Conservation (phyloP, 2,113 vertebrate species). For the Gallinago media region DNA sequence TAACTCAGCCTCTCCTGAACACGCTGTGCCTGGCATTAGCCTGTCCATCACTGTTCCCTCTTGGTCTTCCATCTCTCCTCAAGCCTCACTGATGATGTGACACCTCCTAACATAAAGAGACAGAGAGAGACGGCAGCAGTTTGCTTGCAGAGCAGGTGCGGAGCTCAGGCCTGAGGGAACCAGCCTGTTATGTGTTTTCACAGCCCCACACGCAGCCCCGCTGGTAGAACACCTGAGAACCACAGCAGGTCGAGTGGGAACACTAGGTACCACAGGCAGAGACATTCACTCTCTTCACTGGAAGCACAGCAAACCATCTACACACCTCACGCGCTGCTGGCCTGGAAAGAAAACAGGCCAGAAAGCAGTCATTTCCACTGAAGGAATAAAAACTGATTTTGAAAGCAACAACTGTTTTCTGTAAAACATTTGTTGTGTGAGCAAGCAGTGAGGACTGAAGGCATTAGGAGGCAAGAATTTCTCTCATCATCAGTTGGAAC, state of each 20-base stretch:
- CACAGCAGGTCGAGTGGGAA: not conserved
- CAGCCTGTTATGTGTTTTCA: not conserved
- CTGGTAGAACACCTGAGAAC: not conserved
- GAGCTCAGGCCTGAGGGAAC: not conserved
- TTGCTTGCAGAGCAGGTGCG: not conserved
- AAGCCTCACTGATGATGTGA: not conserved
- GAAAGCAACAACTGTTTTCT: not conserved
- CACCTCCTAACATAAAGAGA: not conserved
- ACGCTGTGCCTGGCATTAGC: not conserved
- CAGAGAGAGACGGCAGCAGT: not conserved
- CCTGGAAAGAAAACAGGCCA: not conserved
- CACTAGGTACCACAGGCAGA: not conserved
- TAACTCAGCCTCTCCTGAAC: not conserved
- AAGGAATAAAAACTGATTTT: not conserved
- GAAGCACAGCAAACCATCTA: not conserved
- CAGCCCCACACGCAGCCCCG: not conserved
- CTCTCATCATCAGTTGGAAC: not conserved
- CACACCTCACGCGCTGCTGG: not conserved
- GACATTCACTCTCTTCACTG: too few relatives aligned
- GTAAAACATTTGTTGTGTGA: accelerated
- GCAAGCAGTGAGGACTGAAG: not conserved
- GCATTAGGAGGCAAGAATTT: not conserved
- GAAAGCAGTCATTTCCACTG: not conserved
- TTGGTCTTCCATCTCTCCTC: not conserved
- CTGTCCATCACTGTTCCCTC: not conserved